A percentile compares a stretch with the other conserved stretches of the same genome.
Evolutionary conservation across 37 sponge, comb jelly and placozoan genomes (phyloP).

Genomic region (Geodia barretti): DNA sequence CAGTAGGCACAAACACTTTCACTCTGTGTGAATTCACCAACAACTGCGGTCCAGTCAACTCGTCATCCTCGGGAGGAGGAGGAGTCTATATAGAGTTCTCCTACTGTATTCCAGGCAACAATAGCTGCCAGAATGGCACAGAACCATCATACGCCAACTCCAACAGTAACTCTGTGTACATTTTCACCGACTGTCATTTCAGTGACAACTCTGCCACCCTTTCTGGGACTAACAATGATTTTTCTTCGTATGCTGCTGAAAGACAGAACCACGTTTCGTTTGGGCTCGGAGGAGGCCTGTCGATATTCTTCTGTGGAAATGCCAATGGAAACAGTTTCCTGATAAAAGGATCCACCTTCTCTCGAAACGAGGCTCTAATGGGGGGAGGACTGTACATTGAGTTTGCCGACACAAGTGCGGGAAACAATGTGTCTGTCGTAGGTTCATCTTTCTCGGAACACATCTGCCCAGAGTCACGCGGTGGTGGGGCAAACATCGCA

Average conservation of each 20-base stretch:
- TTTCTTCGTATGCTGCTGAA: background rate
- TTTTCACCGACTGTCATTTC: background rate
- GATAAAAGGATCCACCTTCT: constrained; percentile 22
- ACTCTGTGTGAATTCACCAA: constrained; percentile 8
- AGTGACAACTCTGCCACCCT: background rate
- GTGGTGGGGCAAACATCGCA: too few relatives aligned
- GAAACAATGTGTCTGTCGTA: too few relatives aligned
- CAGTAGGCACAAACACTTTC: constrained; percentile 8
- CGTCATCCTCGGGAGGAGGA: constrained; percentile 19
- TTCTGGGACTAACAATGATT: background rate
- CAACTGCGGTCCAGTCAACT: too few relatives aligned
- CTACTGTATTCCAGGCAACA: constrained; percentile 21
- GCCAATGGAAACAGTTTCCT: constrained; percentile 12
- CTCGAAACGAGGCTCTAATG: constrained; percentile 26
- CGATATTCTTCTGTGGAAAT: constrained; percentile 35
- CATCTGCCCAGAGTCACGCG: too few relatives aligned
- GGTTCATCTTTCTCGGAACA: too few relatives aligned
- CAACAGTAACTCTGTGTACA: background rate
- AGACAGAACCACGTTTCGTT: constrained; percentile 22
- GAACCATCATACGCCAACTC: background rate
- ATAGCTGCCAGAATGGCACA: background rate
- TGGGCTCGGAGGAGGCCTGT: constrained; percentile 65
- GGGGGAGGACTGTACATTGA: constrained; percentile 66
- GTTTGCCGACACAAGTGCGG: too few relatives aligned
- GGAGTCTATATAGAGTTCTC: constrained; percentile 57